Evolutionary conservation across 2,888 invertebrate species (phyloP).

Genomic region (Drosophila sordidula): DNA sequence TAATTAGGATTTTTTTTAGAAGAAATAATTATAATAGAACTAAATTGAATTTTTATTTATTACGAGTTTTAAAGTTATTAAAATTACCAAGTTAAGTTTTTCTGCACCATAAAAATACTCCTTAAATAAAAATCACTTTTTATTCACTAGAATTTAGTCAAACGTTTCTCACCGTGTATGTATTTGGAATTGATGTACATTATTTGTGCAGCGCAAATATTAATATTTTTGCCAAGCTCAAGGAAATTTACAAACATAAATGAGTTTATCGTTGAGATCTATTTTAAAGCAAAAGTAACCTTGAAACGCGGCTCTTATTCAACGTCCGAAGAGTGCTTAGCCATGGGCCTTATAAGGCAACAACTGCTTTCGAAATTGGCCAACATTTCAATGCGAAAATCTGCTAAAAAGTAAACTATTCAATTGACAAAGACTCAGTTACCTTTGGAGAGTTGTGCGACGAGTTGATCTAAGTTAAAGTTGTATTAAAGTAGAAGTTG

Average conservation of each 20-base stretch:
- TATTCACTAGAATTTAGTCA: not conserved
- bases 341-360: conserved; percentile 51
- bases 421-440: conserved; percentile 43
- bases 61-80: no score
- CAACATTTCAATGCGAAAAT: conserved; percentile 20
- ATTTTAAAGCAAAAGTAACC: conserved; percentile 27
- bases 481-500: not conserved
- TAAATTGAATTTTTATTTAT: no score
- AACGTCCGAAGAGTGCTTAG: conserved; percentile 46
- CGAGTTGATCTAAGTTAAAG: conserved; percentile 5
- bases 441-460: conserved; percentile 9
- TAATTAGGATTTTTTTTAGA: not conserved
- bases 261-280: conserved; percentile 21
- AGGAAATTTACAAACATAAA: conserved; percentile 10
- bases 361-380: conserved; percentile 60
- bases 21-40: no score
- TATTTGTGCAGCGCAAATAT: conserved; percentile 27
- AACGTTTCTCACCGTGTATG: not conserved
- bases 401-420: conserved; percentile 35
- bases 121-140: not conserved
- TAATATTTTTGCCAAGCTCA: conserved; percentile 5
- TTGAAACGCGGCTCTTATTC: conserved; percentile 40
- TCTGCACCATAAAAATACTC: no score
- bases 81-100: no score
- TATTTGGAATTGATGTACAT: conserved; percentile 20